Percentiles rank a stretch among this genome's conserved stretches.
These are phyloP conservation scores for Lanius ludovicianus DNA, from an alignment of 2,113 vertebrate genomes.

Conservation along the genomic window DNA sequence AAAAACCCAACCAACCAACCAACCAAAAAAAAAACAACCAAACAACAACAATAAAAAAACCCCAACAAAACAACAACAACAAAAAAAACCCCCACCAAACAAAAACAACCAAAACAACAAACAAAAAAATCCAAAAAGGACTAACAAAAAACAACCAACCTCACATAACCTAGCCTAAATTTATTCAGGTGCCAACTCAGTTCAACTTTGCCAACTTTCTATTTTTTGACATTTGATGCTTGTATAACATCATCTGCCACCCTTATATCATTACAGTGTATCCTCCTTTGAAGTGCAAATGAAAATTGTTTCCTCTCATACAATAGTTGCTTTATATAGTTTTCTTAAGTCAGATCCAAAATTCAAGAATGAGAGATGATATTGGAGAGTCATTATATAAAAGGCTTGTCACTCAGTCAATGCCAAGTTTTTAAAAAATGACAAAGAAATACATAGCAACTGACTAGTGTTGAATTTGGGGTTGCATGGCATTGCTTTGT, in stretches of 20 bases:
- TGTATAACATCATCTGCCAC: slow-evolving; percentile 26
- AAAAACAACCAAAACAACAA: not conserved
- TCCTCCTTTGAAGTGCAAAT: slow-evolving; percentile 53
- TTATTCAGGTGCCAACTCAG: slow-evolving; percentile 21
- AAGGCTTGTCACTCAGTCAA: not conserved
- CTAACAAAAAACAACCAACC: not conserved
- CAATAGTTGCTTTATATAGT: slow-evolving; percentile 64
- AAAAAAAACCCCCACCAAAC: too few relatives aligned
- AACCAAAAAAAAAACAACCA: too few relatives aligned
- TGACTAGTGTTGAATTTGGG: not conserved
- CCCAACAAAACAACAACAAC: not conserved
- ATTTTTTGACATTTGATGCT: not conserved
- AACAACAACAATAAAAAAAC: too few relatives aligned
- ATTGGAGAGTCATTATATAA: slow-evolving; percentile 24
- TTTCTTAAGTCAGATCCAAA: slow-evolving; percentile 69
- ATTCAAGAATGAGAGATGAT: slow-evolving; percentile 63
- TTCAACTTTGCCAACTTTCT: slow-evolving; percentile 14
- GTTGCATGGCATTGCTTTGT: not conserved
- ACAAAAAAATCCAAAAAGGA: not conserved
- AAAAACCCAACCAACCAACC: too few relatives aligned
- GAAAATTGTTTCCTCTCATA: slow-evolving; percentile 58
- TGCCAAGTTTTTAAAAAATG: slow-evolving; percentile 7
- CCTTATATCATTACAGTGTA: not conserved
- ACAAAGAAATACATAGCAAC: slow-evolving; percentile 9
- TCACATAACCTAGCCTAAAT: not conserved